These are phyloP conservation scores for Apus apus DNA, from an alignment of 2,113 vertebrate species.

Conservation along the genomic window DNA sequence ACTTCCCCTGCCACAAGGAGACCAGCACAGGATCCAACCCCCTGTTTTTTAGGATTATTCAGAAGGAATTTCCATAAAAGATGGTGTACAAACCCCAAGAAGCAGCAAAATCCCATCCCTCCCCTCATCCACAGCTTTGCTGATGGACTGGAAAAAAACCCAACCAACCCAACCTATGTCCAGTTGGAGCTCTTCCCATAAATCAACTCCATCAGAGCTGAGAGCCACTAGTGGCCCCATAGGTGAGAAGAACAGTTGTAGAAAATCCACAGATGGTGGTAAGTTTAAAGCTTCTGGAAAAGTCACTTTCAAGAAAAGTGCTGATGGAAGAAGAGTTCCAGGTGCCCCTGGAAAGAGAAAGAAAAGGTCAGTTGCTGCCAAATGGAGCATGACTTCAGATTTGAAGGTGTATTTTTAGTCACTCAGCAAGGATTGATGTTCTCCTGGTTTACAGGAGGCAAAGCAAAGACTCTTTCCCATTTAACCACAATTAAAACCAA, in stretches of 20 bases:
- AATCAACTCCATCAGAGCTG: not conserved
- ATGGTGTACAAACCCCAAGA: not conserved
- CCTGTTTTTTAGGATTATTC: not conserved
- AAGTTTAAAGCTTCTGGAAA: not conserved
- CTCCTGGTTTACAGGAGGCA: not conserved
- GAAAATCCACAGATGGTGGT: not conserved
- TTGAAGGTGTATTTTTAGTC: not conserved
- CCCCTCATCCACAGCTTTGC: not conserved
- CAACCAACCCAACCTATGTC: not conserved
- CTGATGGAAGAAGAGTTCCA: not conserved
- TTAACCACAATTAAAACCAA: not conserved
- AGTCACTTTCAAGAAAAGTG: not conserved
- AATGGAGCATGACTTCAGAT: not conserved
- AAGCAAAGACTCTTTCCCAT: not conserved
- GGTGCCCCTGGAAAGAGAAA: not conserved
- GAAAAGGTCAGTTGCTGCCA: not conserved
- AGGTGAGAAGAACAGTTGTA: not conserved
- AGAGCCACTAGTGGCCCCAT: fast-evolving
- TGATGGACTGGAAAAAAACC: not conserved
- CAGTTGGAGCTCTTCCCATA: not conserved
- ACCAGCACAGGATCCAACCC: not conserved
- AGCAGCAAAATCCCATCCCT: not conserved
- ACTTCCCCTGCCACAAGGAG: not conserved
- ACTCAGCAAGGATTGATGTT: not conserved
- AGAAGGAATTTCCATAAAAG: not conserved